phyloP scores from a whole-genome alignment of 2,113 vertebrate species.

The Sylvilagus bachmani region DNA sequence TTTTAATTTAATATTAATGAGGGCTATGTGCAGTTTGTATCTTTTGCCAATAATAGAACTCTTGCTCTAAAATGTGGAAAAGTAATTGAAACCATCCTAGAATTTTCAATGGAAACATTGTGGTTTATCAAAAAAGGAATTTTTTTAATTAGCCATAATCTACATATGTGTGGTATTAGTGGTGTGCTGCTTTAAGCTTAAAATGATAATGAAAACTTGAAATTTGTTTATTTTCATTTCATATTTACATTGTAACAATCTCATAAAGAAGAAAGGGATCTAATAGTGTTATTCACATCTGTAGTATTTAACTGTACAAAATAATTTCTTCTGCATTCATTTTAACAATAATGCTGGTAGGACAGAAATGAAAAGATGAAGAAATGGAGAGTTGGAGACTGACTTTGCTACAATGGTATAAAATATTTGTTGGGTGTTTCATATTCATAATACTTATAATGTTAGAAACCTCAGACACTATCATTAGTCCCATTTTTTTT shows the following conservation, averaged over 20 bases:
- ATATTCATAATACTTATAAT: neutral
- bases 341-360: neutral
- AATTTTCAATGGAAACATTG: constrained; percentile 29
- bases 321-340: constrained; percentile 14
- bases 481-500: constrained; percentile 17
- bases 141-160: neutral
- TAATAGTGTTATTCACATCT: constrained; percentile 11
- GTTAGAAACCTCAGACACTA: neutral
- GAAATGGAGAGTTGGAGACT: neutral
- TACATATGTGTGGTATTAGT: neutral
- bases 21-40: neutral
- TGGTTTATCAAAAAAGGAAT: neutral
- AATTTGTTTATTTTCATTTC: neutral
- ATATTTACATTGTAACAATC: neutral
- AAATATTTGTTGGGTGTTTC: neutral
- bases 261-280: constrained; percentile 2
- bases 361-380: neutral
- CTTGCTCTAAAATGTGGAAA: neutral
- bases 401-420: neutral
- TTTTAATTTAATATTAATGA: constrained; percentile 19
- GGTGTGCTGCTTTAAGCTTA: neutral
- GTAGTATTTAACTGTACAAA: constrained; percentile 6
- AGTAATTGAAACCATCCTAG: constrained; percentile 42
- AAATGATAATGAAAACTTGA: constrained; percentile 48
- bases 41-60: constrained; percentile 29